Evolutionary conservation across 2,888 invertebrate genomes (phyloP), one percentile per base, ranked within the genome.

Genomic region (Andrena fulva): DNA sequence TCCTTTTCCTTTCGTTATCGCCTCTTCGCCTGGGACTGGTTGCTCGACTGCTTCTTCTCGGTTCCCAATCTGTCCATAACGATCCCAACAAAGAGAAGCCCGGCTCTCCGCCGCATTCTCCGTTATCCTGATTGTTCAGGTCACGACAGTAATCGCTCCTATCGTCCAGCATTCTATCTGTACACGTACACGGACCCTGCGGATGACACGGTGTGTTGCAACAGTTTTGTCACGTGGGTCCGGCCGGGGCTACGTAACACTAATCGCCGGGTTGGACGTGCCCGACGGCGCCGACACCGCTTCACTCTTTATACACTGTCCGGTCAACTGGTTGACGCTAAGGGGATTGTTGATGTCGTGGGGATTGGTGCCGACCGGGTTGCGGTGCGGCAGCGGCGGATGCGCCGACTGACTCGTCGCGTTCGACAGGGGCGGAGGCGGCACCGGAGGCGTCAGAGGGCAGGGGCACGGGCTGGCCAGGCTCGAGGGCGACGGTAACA

Each of bases 301-400:
- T 87, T 94, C 94, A 89, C 93, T 93, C 89, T 94, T 94, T 90
- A 94, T 94, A 91, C 94, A 94, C 93, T 97, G 97, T 89, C 97
- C 97, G 82, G 98, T 98, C 89, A 98, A 95, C 94, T 98, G 98
- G 91, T 98, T 98, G 79, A 98, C 98, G 94, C 97, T 98, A 60
- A 98, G 95, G 77, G 98, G 98, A 95, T 98, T 98, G 95, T 98
- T 98, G 87, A 97, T 97, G 95, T 98, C 98, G 90, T 98, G 96
- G 59, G 98, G 98, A 95, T 98, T 98, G 64, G 98, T 98, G 80
- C 98, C 98, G 77, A 98, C 98, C 59, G 98, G 98, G 94, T 97
- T 96, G 85, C 98, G 95, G 87, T 95, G 95, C 73, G 95, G 95
- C 68, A 94, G 94, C 52, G 94, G 94, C 60, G 75, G 84, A 68